Evolutionary conservation across 2,797 vertebrate genomes (phyloP).

Genomic region (Anguilla megastoma): DNA sequence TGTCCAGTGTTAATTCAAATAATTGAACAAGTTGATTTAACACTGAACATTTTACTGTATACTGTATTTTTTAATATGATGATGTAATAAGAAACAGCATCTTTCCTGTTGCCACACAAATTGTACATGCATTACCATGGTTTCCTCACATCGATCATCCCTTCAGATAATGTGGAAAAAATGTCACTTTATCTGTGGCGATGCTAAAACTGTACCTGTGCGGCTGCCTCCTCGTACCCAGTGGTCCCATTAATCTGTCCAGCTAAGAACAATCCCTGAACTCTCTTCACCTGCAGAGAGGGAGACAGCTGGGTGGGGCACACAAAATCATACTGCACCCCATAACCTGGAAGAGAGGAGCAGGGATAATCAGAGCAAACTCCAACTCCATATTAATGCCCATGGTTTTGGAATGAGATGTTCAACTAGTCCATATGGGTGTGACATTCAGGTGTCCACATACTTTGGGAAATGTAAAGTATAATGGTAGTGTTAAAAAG

Average conservation of each 20-base stretch:
- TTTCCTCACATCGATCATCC: neutral
- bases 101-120: neutral
- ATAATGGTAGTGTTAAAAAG: neutral
- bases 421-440: too few species aligned
- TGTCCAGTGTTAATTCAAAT: too few species aligned
- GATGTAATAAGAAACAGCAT: neutral
- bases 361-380: neutral
- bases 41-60: too few species aligned
- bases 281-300: constrained; percentile 81
- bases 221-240: constrained; percentile 96
- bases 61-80: neutral
- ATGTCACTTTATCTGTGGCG: neutral
- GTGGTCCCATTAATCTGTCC: constrained; percentile 98
- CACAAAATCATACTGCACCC: constrained; percentile 94
- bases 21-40: too few species aligned
- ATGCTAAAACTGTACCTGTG: constrained; percentile 75
- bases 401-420: too few species aligned
- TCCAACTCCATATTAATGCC: too few species aligned
- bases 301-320: constrained; percentile 89
- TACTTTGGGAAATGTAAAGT: neutral
- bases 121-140: neutral
- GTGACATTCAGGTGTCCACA: too few species aligned
- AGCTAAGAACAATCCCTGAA: constrained; percentile 90
- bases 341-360: constrained; percentile 80
- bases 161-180: neutral